phyloP scores from a whole-genome alignment of 2,888 invertebrate genomes.

The Tiphia femorata region DNA sequence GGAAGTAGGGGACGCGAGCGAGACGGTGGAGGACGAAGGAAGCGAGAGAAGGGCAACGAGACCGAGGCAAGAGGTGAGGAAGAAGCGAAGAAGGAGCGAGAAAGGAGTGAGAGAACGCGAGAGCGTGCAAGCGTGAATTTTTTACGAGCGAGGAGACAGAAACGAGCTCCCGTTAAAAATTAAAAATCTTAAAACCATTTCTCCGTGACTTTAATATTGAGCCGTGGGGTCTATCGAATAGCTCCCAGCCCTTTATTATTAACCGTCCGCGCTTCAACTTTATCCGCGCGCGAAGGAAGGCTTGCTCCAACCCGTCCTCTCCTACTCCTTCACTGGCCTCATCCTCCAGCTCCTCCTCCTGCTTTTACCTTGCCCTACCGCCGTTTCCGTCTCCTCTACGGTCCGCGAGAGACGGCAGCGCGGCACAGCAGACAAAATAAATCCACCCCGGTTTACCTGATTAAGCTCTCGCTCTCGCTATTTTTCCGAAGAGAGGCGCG shows the following conservation, averaged over 20 bases:
- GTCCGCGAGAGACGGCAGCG: too few species aligned
- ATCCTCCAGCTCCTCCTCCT: neutral
- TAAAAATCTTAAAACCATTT: constrained; percentile 66
- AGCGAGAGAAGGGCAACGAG: neutral
- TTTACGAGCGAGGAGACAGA: constrained; percentile 53
- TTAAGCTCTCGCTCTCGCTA: neutral
- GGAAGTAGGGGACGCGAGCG: neutral
- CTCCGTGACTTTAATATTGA: constrained; percentile 56
- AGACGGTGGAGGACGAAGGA: neutral
- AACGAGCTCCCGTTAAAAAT: constrained; percentile 60
- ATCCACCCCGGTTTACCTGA: too few species aligned
- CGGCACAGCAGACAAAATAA: too few species aligned
- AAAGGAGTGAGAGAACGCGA: neutral
- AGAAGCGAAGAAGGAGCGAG: neutral
- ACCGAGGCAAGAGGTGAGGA: constrained; percentile 2
- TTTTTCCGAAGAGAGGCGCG: neutral
- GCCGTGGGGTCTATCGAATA: constrained; percentile 55
- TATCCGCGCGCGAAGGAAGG: constrained; percentile 1
- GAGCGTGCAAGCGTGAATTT: constrained; percentile 47
- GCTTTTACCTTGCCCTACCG: neutral
- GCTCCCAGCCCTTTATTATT: constrained; percentile 43
- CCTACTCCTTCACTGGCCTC: neutral
- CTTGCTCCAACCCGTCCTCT: neutral
- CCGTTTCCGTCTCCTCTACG: neutral
- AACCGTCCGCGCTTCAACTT: constrained; percentile 26